These are phyloP conservation scores for Papilio xuthus DNA, from an alignment of 1,140 invertebrate genomes.

Conservation along the genomic window DNA sequence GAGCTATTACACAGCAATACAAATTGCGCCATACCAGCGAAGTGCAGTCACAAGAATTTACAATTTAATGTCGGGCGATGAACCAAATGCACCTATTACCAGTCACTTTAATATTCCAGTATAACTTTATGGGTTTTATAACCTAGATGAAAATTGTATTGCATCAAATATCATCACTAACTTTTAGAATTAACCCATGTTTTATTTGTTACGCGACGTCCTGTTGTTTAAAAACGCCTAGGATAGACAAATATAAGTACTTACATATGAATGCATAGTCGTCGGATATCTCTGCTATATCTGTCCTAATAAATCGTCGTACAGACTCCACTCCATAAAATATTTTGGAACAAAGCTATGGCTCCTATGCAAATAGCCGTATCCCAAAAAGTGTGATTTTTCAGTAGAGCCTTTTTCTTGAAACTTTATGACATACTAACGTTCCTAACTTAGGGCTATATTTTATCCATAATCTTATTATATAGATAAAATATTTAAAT, in stretches of 20 bases:
- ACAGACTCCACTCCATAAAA: conserved; percentile 4
- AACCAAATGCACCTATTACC: not conserved
- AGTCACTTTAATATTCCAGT: not conserved
- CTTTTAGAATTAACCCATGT: not conserved
- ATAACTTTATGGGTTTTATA: not conserved
- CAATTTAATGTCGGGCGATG: not conserved
- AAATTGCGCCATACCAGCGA: not conserved
- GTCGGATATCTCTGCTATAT: not conserved
- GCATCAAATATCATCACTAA: not conserved
- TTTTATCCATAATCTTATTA: too few species aligned
- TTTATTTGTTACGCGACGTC: too few species aligned
- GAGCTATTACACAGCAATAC: not conserved
- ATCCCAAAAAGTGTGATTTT: not conserved
- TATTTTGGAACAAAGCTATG: not conserved
- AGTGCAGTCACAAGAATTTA: conserved; percentile 23
- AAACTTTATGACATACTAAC: not conserved
- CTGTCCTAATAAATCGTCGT: not conserved
- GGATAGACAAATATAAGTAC: too few species aligned
- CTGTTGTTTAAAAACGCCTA: not conserved
- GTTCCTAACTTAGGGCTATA: not conserved
- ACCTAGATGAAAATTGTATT: not conserved
- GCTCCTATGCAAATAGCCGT: not conserved
- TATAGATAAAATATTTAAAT: too few species aligned
- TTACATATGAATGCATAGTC: not conserved
- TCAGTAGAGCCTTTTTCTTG: not conserved